Percentiles rank a stretch among this genome's conserved stretches.
Evolutionary conservation across 2,888 invertebrate species (phyloP).

Genomic region (Microctonus brassicae): DNA sequence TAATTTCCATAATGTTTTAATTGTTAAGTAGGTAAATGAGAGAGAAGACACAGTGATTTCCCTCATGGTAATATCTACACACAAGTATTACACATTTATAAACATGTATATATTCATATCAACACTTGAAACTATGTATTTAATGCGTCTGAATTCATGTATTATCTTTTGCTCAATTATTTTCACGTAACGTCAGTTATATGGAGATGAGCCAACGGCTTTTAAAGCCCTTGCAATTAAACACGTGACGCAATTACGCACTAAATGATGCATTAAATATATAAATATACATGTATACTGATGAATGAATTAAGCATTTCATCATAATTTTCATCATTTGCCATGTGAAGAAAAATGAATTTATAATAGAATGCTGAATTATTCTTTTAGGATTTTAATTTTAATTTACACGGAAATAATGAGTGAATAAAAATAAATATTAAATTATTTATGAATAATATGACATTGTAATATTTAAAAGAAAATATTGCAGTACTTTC

Average conservation of each 20-base stretch:
- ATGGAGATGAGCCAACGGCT: conserved; percentile 7
- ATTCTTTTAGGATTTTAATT: no score
- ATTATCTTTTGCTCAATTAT: conserved; percentile 49
- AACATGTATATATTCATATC: background rate
- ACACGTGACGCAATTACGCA: conserved; percentile 17
- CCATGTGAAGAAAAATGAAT: background rate
- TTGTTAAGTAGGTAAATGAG: background rate
- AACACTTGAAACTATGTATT: background rate
- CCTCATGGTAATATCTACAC: background rate
- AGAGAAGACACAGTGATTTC: background rate
- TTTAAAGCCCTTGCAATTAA: conserved; percentile 23
- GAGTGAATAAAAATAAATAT: no score
- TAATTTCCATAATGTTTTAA: background rate
- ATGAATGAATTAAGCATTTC: background rate
- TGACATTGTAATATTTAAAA: no score
- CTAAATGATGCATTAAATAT: background rate
- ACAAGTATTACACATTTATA: background rate
- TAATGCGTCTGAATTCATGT: conserved; percentile 36
- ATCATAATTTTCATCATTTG: background rate
- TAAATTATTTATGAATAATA: no score
- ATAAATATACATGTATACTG: background rate
- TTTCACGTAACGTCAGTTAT: conserved; percentile 39
- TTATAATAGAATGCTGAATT: no score
- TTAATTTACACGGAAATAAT: no score
- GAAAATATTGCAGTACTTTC: no score